Base-by-base conservation (phyloP, 2,797 vertebrate genomes). In the Hydrophis major region DNA sequence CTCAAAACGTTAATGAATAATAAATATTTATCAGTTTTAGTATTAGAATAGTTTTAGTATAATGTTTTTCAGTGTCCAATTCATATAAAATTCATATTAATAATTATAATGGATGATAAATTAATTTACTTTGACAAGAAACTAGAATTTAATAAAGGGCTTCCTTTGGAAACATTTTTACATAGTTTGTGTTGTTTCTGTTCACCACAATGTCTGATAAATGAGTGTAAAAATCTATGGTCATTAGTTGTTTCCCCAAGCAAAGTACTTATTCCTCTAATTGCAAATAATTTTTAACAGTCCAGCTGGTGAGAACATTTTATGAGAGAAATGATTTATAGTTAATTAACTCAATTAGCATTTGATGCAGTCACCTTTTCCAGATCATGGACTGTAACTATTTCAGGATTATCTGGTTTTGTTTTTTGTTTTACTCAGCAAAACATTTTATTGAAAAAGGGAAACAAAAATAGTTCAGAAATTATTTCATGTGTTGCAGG, bases 261-360 rank as follows among this genome's bases (percentile, higher is more conserved):
- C 94, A 95, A 95, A 95, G 90, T 42, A 50, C 94, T 94, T 96
- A 94, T 91, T 95, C 53, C 88, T 96, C 91, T 89, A 94, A 96
- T 96, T 95, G 94, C 88, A 95, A 90, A 96, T 95, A 96, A 96
- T 96, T 96, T 96, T 97, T 97, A 97, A 97, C 96, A 94, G 95
- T 94, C 94, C 95, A 95, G 95, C 94, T 96, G 95, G 95, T 89
- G 93, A 96, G 96, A 96, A 95, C 91, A 94, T 94, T 96, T 96
- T 96, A 94, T 95, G 94, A 91, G 90, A 96, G 93, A 94, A 94
- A 91, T 94, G 94, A 92, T 95, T 96, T 94, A 94, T 90, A 94
- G 94, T 97, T 97, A 96, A 96, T 97, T 97, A 96, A 97, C 93
- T 94, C 96, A 97, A 97, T 97, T 97, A 96, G 94, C 93, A 93